Evolutionary conservation across 2,113 vertebrate genomes (phyloP).

Genomic region (Microcebus lehilahytsara): DNA sequence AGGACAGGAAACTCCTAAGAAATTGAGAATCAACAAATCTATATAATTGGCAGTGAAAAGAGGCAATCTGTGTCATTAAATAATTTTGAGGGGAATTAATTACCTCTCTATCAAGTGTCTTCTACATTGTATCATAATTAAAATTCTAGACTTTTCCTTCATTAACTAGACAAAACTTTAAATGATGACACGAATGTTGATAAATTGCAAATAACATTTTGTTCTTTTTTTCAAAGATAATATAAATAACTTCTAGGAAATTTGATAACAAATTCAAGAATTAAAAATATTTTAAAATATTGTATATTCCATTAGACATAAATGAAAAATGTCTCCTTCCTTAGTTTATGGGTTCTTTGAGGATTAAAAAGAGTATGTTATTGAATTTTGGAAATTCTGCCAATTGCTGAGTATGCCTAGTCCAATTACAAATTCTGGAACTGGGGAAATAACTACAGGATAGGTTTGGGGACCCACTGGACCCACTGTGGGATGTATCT

Average conservation of each 20-base stretch:
- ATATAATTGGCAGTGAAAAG: background rate
- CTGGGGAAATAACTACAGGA: background rate
- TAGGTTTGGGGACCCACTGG: background rate
- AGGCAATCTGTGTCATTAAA: slow-evolving; percentile 26
- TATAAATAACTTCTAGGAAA: background rate
- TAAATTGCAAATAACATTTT: background rate
- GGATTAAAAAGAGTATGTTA: background rate
- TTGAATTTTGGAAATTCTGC: background rate
- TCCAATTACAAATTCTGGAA: background rate
- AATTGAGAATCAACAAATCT: slow-evolving; percentile 5
- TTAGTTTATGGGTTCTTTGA: background rate
- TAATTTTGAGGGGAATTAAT: slow-evolving; percentile 34
- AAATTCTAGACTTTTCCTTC: background rate
- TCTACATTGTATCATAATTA: background rate
- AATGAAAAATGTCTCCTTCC: background rate
- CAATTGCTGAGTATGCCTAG: background rate
- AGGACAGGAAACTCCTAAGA: slow-evolving; percentile 22
- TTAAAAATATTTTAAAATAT: background rate
- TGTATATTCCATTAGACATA: background rate
- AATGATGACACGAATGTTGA: background rate
- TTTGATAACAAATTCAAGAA: background rate
- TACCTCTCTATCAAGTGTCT: background rate
- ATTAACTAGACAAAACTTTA: background rate
- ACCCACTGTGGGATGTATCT: background rate
- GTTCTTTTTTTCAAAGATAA: background rate